A percentile compares a stretch with the other conserved stretches of the same genome.
Conservation (phyloP, 2,888 invertebrate genomes). For the Heteromurus nitidus region DNA sequence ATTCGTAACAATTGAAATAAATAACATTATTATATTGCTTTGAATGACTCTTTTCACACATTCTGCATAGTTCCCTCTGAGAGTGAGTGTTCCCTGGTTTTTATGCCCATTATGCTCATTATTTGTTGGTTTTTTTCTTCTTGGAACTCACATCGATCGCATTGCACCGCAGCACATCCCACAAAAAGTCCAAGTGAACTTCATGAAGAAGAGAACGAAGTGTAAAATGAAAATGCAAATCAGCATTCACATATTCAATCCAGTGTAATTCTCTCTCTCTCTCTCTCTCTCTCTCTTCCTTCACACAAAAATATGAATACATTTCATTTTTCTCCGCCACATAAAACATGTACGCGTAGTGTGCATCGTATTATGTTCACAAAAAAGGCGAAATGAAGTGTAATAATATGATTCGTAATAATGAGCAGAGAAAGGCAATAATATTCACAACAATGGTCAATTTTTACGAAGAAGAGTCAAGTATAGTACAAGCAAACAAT, state of each 20-base stretch:
- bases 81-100: background rate
- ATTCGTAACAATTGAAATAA: conserved; percentile 29
- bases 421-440: conserved; percentile 31
- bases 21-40: conserved; percentile 14
- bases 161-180: too few species aligned
- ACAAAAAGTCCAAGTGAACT: background rate
- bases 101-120: conserved; percentile 15
- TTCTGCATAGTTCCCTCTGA: background rate
- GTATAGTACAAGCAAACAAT: conserved; percentile 60
- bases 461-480: conserved; percentile 55
- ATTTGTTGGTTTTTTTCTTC: conserved; percentile 12
- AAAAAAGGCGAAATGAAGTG: conserved; percentile 43
- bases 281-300: background rate
- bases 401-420: conserved; percentile 42
- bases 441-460: conserved; percentile 54
- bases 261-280: background rate
- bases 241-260: background rate
- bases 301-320: conserved; percentile 8
- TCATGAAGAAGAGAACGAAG: background rate
- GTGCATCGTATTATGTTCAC: background rate
- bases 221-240: conserved; percentile 32
- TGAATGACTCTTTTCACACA: conserved; percentile 35
- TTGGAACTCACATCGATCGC: too few species aligned
- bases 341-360: background rate
- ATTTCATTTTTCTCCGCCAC: background rate